Evolutionary conservation across 2,888 invertebrate species (phyloP).

Genomic region (Ectropis crepuscularia): DNA sequence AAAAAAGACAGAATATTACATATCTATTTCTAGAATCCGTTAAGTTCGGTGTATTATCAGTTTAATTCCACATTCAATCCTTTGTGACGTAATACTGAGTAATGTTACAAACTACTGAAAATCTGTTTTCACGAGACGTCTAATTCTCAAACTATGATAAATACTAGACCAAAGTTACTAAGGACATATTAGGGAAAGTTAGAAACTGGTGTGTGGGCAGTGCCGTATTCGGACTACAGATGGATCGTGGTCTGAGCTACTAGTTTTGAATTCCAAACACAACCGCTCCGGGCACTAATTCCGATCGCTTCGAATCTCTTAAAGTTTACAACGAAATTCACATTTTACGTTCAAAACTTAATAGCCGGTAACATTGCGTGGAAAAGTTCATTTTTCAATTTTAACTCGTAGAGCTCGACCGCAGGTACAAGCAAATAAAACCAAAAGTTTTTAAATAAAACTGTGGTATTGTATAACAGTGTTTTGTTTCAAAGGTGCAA

Average conservation of each 20-base stretch:
- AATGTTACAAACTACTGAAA: too few species aligned
- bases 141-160: slow-evolving; percentile 9
- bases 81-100: too few species aligned
- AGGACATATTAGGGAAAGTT: slow-evolving; percentile 14
- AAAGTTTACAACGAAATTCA: slow-evolving; percentile 14
- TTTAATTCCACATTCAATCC: too few species aligned
- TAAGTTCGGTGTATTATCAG: too few species aligned
- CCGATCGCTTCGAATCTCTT: background rate
- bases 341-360: slow-evolving; percentile 13
- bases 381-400: slow-evolving; percentile 30
- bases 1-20: too few species aligned
- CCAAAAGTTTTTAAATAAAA: slow-evolving; percentile 28
- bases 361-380: background rate
- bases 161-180: slow-evolving; percentile 14
- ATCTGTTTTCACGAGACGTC: too few species aligned
- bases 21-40: too few species aligned
- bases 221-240: slow-evolving; percentile 9
- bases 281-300: slow-evolving; percentile 1
- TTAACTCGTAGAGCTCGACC: background rate
- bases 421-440: slow-evolving; percentile 11
- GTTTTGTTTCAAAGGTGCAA: slow-evolving; percentile 6
- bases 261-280: slow-evolving; percentile 22
- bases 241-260: slow-evolving; percentile 3
- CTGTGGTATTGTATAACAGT: slow-evolving; percentile 14
- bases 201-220: background rate